Evolutionary conservation across 2,888 invertebrate species (phyloP).

Genomic region (Amphipoea lucens): DNA sequence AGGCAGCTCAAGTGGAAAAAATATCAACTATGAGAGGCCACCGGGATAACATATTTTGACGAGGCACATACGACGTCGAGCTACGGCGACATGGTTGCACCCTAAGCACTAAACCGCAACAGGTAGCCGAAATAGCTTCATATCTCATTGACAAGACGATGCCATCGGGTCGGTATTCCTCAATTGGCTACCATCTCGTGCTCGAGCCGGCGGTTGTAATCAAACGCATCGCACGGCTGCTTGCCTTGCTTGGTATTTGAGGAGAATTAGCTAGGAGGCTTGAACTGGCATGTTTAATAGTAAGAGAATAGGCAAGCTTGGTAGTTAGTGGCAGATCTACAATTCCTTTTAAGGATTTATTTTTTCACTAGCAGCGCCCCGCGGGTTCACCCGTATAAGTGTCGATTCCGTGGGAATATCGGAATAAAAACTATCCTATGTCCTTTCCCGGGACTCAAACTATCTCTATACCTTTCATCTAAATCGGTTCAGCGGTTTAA

Average conservation of each 20-base stretch:
- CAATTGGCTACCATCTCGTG: constrained; percentile 58
- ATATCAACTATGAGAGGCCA: too few species aligned
- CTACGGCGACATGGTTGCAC: neutral
- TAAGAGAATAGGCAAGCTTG: neutral
- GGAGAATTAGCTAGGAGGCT: constrained; percentile 33
- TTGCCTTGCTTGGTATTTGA: constrained; percentile 52
- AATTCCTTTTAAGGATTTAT: neutral
- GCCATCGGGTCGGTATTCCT: constrained; percentile 55
- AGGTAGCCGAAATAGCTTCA: constrained; percentile 48
- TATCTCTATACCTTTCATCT: too few species aligned
- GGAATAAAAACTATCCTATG: too few species aligned
- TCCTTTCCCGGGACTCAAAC: too few species aligned
- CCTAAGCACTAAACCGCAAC: constrained; percentile 34
- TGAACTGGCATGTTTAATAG: constrained; percentile 26
- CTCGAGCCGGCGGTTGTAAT: constrained; percentile 65
- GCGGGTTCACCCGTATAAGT: too few species aligned
- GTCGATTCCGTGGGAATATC: too few species aligned
- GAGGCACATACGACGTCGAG: neutral
- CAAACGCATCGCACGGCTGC: constrained; percentile 67
- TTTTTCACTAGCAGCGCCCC: too few species aligned
- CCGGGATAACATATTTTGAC: too few species aligned
- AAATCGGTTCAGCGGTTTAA: too few species aligned
- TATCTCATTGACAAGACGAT: constrained; percentile 47
- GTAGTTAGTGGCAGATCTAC: neutral
- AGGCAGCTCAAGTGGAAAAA: too few species aligned